Conservation (phyloP, 2,113 vertebrate genomes). For the Toxotes jaculatrix region DNA sequence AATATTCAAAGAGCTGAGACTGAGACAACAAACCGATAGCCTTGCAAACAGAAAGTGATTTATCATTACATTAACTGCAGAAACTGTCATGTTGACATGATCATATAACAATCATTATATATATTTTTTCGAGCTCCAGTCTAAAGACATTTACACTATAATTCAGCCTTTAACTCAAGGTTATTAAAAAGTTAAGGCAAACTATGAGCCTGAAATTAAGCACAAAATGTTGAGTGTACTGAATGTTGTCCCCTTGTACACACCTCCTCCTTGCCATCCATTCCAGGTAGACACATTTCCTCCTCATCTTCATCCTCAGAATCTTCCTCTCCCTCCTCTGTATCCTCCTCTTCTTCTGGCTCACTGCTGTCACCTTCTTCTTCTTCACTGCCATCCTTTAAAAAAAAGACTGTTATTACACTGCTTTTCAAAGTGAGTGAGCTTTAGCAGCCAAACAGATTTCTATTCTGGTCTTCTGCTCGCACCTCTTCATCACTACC, state of each 20-base stretch:
- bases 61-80: neutral
- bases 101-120: neutral
- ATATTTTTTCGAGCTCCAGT: neutral
- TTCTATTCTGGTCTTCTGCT: constrained; percentile 10
- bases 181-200: neutral
- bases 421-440: neutral
- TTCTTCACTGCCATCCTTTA: constrained; percentile 94
- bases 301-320: constrained; percentile 88
- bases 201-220: too few relatives aligned
- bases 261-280: constrained; percentile 99
- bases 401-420: neutral
- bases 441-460: neutral
- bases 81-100: too few relatives aligned
- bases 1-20: neutral
- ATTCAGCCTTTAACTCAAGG: neutral
- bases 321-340: constrained; percentile 87
- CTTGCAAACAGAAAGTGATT: neutral
- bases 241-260: constrained; percentile 5
- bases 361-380: constrained; percentile 89
- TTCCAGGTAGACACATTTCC: constrained; percentile 96
- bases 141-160: neutral
- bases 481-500: constrained; percentile 86
- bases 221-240: neutral
- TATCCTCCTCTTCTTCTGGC: constrained; percentile 90
- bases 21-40: neutral